phyloP scores from a whole-genome alignment of 2,797 vertebrate species.

The Aratinga solstitialis region DNA sequence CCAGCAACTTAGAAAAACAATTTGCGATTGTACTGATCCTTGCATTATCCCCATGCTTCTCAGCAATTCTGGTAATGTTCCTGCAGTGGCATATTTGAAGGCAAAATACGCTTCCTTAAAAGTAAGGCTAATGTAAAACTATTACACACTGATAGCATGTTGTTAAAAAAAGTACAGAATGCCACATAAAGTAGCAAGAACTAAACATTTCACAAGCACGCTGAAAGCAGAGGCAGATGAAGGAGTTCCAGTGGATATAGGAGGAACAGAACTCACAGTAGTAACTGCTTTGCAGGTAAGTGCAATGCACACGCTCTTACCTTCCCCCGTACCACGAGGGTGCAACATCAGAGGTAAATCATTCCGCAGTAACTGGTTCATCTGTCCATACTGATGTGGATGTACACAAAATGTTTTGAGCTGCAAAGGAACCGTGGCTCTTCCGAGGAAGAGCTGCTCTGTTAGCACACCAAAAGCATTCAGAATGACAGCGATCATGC shows the following conservation, averaged over 20 bases:
- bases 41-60: slow-evolving; percentile 69
- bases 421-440: neutral
- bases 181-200: neutral
- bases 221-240: neutral
- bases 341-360: accelerated
- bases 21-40: slow-evolving; percentile 38
- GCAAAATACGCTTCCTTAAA: slow-evolving; percentile 48
- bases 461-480: neutral
- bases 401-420: accelerated
- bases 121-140: slow-evolving; percentile 7
- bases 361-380: accelerated
- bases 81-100: slow-evolving; percentile 47
- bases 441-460: neutral
- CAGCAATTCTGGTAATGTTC: slow-evolving; percentile 43
- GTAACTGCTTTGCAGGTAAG: neutral
- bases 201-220: neutral
- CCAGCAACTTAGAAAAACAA: slow-evolving; percentile 69
- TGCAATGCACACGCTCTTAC: accelerated
- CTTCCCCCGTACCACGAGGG: accelerated
- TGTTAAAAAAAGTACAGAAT: neutral
- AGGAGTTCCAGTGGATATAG: neutral
- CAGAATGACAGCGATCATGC: accelerated
- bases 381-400: accelerated
- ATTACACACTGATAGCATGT: neutral
- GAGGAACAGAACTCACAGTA: accelerated